phyloP scores from a whole-genome alignment of 2,888 invertebrate genomes.

The Digitonthophagus gazella region DNA sequence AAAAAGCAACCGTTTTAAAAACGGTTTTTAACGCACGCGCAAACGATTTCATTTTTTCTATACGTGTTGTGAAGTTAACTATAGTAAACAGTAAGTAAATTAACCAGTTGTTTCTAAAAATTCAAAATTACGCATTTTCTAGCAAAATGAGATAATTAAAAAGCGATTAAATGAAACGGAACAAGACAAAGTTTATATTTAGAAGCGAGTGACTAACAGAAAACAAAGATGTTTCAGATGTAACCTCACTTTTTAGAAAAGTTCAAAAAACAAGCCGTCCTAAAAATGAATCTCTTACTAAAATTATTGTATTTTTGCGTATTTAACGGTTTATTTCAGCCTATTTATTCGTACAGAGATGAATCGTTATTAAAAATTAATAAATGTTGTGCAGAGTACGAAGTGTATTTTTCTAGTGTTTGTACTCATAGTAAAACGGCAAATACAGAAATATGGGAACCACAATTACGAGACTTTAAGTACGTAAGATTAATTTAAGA shows the following conservation, averaged over 20 bases:
- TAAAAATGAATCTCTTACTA: conserved; percentile 19
- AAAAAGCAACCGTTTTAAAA: not conserved
- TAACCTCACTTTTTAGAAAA: conserved; percentile 21
- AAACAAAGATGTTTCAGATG: not conserved
- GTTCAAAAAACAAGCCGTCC: conserved; percentile 15
- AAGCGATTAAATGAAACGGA: not conserved
- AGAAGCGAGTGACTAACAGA: not conserved
- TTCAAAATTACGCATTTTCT: not conserved
- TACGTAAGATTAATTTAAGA: conserved; percentile 33
- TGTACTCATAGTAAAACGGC: conserved; percentile 64
- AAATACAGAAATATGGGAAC: conserved; percentile 60
- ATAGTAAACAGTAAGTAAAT: not conserved
- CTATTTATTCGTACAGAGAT: conserved; percentile 18
- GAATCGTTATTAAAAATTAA: conserved; percentile 58
- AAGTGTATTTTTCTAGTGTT: conserved; percentile 65
- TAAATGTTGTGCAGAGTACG: conserved; percentile 76
- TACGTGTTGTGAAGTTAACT: too few relatives aligned
- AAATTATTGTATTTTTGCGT: conserved; percentile 12
- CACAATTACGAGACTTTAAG: conserved; percentile 47
- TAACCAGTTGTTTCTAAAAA: not conserved
- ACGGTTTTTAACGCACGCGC: not conserved
- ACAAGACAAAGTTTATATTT: not conserved
- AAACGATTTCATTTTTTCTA: not conserved
- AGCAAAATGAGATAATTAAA: not conserved
- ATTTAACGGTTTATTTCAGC: not conserved